Evolutionary conservation across 2,113 vertebrate species (phyloP).

Genomic region (Thymallus thymallus): DNA sequence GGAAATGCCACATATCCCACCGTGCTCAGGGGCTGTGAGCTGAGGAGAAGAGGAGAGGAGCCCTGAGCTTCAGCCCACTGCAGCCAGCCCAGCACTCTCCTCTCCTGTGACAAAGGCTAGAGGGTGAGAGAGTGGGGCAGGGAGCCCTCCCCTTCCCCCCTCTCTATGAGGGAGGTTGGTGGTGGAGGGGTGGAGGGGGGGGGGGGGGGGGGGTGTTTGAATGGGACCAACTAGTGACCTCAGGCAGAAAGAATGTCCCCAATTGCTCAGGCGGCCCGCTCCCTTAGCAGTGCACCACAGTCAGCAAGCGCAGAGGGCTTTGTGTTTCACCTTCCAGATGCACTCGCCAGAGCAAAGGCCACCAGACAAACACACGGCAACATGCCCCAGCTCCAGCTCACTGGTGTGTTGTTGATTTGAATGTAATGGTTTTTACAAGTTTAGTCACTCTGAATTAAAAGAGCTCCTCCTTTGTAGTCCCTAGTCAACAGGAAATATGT

Average conservation of each 20-base stretch:
- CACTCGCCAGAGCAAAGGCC: slow-evolving; percentile 67
- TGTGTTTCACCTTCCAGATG: slow-evolving; percentile 77
- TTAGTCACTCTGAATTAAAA: slow-evolving; percentile 26
- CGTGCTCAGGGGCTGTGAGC: neutral
- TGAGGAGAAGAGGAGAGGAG: slow-evolving; percentile 22
- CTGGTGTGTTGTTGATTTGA: neutral
- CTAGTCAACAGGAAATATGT: slow-evolving; percentile 21
- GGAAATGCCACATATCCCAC: slow-evolving; percentile 9
- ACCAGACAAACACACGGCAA: slow-evolving; percentile 57
- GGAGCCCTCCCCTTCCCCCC: slow-evolving; percentile 54
- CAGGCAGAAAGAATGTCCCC: slow-evolving; percentile 91
- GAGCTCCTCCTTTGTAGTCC: slow-evolving; percentile 31
- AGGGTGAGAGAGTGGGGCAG: slow-evolving; percentile 32
- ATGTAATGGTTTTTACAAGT: slow-evolving; percentile 45
- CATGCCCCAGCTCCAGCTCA: slow-evolving; percentile 52
- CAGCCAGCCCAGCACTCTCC: slow-evolving; percentile 19
- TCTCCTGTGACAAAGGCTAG: slow-evolving; percentile 70
- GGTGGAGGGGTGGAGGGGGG: slow-evolving; percentile 69
- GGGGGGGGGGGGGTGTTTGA: slow-evolving; percentile 73
- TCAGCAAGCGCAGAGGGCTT: slow-evolving; percentile 72
- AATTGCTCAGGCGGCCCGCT: slow-evolving; percentile 84
- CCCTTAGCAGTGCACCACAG: slow-evolving; percentile 77
- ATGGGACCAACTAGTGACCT: slow-evolving; percentile 92
- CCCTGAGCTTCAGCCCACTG: slow-evolving; percentile 27
- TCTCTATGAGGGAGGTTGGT: slow-evolving; percentile 69